Percentiles rank a stretch among this genome's conserved stretches.
Conservation (phyloP, 2,797 vertebrate genomes). For the Enteromius paludinosus region DNA sequence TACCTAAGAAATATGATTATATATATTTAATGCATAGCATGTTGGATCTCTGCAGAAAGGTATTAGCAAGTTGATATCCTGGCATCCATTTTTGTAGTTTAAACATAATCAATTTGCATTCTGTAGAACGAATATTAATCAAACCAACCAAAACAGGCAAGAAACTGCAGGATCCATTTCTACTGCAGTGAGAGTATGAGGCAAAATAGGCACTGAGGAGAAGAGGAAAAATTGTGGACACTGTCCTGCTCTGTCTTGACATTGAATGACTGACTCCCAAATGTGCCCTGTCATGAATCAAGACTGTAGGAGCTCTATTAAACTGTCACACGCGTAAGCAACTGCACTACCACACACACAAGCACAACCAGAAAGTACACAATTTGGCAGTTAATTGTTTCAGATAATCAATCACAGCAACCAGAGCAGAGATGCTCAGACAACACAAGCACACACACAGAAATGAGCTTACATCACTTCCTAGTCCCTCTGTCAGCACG, state of each 20-base stretch:
- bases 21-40: not conserved
- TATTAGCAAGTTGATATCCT: slow-evolving; percentile 7
- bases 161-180: not conserved
- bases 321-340: slow-evolving; percentile 56
- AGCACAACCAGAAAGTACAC: slow-evolving; percentile 19
- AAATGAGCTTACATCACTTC: slow-evolving; percentile 45
- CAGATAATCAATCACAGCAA: slow-evolving; percentile 14
- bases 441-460: slow-evolving; percentile 61
- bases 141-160: not conserved
- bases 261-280: slow-evolving; percentile 72
- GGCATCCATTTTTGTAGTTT: not conserved
- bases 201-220: not conserved
- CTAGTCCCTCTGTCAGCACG: slow-evolving; percentile 34
- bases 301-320: slow-evolving; percentile 53
- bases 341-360: slow-evolving; percentile 27
- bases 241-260: slow-evolving; percentile 57
- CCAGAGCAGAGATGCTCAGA: slow-evolving; percentile 3
- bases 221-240: slow-evolving; percentile 38
- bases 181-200: not conserved
- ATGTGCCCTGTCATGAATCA: slow-evolving; percentile 72
- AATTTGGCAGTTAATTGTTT: slow-evolving; percentile 19
- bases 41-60: not conserved
- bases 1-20: not conserved
- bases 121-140: not conserved
- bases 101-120: not conserved